phyloP scores from a whole-genome alignment of 2,113 vertebrate genomes.

The Myotis yumanensis region DNA sequence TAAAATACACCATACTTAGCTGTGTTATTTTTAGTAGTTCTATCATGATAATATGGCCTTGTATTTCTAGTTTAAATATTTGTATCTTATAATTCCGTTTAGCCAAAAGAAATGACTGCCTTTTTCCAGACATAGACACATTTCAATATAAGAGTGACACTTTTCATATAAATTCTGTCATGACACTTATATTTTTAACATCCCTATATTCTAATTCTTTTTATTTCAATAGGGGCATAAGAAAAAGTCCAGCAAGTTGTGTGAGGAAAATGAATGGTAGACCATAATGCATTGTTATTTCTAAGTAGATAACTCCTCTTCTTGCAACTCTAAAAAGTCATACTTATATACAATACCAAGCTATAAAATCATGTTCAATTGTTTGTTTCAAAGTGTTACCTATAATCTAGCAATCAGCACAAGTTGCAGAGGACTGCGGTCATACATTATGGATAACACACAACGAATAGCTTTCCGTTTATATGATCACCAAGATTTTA shows the following conservation, averaged over 20 bases:
- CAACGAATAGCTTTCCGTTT: background rate
- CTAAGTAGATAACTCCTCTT: background rate
- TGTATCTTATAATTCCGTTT: background rate
- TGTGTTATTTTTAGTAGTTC: background rate
- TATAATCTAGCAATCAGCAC: background rate
- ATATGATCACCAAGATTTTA: background rate
- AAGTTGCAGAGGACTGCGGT: background rate
- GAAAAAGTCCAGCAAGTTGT: background rate
- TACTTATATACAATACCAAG: background rate
- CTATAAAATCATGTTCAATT: background rate
- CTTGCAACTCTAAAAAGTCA: background rate
- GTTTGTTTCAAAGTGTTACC: background rate
- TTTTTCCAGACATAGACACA: conserved; percentile 29
- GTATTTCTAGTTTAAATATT: background rate
- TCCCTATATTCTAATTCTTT: background rate
- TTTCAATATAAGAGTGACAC: background rate
- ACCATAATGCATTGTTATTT: background rate
- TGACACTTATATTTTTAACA: background rate
- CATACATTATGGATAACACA: background rate
- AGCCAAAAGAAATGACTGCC: background rate
- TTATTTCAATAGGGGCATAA: background rate
- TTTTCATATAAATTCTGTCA: background rate
- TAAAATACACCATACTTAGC: background rate
- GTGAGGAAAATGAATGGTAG: background rate
- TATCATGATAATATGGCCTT: background rate